Evolutionary conservation across 2,797 vertebrate species (phyloP), one percentile per base, ranked within the genome.

Genomic region (Cygnus olor): DNA sequence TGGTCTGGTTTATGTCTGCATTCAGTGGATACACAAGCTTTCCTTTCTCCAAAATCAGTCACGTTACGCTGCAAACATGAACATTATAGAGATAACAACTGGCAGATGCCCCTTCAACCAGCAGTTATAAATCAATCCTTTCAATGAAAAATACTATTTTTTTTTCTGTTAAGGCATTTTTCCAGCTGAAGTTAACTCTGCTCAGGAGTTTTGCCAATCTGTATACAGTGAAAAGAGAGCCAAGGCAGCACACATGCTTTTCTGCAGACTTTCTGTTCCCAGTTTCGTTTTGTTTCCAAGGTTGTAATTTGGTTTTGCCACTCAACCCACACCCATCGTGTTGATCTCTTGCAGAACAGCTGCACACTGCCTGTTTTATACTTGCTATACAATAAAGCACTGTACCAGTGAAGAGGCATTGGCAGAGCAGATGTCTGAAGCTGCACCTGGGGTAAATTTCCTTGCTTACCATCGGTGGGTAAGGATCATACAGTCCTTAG

Each of bases 381-480:
- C 32, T 17, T 34, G 10, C 24, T 32, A 11, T 5, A 49, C 0
- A 2, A 42, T 25, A 10, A 0, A 0, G 25, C 6, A 4, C 17
- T 0, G 0, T 28, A 9, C 27, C 2, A 1, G 19, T 0, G 1
- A 74, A 40, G 28, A 40, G 24, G 27, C 11, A 8, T 5, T 40
- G 38, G 16, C 22, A 1, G 0, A 38, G 8, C 24, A 53, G 45
- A 22, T 4, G 1, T 28, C 25, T 80, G 63, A 69, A 79, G 9
- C 6, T 60, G 61, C 15, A 45, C 11, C 32, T 80, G 30, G 19
- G 24, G 11, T 38, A 28, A 8, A 8, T 60, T n/a, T 58, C n/a
- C 47, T 73, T 30, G 24, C 24, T 66, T 80, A 12, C 8, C 10
- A 13, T 18, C 21, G 24, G 7, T 85, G 54, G 27, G 27, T 49